phyloP scores from a whole-genome alignment of 2,797 vertebrate species.

The Garrulus glandarius region DNA sequence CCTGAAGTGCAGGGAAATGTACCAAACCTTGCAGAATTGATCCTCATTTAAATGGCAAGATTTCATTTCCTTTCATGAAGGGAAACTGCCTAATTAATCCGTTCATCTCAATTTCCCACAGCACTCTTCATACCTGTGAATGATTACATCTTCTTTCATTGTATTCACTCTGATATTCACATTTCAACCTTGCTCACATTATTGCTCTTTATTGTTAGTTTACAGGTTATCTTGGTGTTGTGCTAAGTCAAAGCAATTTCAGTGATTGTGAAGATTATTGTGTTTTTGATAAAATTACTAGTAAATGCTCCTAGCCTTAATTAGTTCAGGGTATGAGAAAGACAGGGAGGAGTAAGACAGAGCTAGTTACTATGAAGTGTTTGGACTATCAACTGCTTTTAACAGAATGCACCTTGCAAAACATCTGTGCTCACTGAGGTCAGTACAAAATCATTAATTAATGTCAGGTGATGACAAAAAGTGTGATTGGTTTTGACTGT shows the following conservation, averaged over 20 bases:
- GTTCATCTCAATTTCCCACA: not conserved
- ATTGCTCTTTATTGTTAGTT: not conserved
- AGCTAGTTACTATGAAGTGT: not conserved
- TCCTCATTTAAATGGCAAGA: not conserved
- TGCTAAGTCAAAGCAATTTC: not conserved
- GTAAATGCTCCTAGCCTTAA: slow-evolving; percentile 17
- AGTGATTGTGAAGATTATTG: not conserved
- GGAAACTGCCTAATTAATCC: not conserved
- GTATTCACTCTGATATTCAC: not conserved
- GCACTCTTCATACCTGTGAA: not conserved
- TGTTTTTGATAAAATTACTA: not conserved
- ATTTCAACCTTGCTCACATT: not conserved
- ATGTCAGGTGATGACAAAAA: not conserved
- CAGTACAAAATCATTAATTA: not conserved
- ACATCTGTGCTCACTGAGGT: not conserved
- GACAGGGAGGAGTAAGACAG: not conserved
- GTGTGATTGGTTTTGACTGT: not conserved
- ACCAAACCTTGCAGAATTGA: not conserved
- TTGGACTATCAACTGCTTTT: not conserved
- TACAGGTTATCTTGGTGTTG: not conserved
- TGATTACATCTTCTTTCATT: not conserved
- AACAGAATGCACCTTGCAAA: not conserved
- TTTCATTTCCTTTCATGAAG: not conserved
- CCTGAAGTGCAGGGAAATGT: not conserved
- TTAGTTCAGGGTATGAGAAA: not conserved